Conservation (phyloP, 2,888 invertebrate genomes). For the Odontomyia ornata region DNA sequence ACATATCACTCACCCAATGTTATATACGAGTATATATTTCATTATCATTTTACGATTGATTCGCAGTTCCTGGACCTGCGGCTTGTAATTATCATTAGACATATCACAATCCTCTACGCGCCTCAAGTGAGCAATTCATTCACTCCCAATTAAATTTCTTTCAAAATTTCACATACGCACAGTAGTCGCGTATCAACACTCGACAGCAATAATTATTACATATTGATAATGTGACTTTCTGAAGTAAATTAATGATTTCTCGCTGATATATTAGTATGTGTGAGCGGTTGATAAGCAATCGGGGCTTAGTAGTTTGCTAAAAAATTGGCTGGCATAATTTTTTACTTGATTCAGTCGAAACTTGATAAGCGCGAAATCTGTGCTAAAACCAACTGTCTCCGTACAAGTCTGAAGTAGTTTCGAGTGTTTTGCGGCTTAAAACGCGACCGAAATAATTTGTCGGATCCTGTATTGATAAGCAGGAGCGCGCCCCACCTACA, state of each 20-base stretch:
- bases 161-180: too few species aligned
- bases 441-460: background rate
- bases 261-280: background rate
- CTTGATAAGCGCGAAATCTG: conserved; percentile 15
- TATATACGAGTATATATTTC: too few species aligned
- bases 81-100: too few species aligned
- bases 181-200: too few species aligned
- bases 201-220: conserved; percentile 12
- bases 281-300: conserved; percentile 15
- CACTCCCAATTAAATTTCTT: too few species aligned
- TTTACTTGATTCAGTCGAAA: conserved; percentile 23
- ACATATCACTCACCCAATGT: too few species aligned
- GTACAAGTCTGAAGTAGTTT: background rate
- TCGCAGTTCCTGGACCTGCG: too few species aligned
- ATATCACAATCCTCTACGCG: too few species aligned
- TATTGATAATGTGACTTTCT: background rate
- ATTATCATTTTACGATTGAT: too few species aligned
- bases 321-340: conserved; percentile 7
- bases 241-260: background rate
- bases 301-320: background rate
- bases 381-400: background rate
- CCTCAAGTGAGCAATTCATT: too few species aligned
- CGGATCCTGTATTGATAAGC: background rate
- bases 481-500: background rate
- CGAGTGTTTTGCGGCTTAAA: background rate